Percentiles rank a stretch among this genome's conserved stretches.
Conservation (phyloP, 2,797 vertebrate species). For the Discoglossus pictus region DNA sequence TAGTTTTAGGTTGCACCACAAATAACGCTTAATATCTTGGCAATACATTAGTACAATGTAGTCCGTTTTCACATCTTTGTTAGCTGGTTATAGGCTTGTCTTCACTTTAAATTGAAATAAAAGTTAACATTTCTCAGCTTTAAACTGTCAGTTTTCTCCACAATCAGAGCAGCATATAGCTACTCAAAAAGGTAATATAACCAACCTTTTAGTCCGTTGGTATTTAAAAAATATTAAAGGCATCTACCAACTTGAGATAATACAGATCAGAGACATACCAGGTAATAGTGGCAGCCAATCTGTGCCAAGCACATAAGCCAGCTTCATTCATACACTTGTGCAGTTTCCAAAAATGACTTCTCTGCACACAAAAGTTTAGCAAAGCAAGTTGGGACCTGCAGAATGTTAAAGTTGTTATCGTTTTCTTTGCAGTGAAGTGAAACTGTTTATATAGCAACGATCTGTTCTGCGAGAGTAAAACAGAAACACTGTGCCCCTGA, state of each 20-base stretch:
- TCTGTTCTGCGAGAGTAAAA: too few species aligned
- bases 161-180: background rate
- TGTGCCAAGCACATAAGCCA: constrained; percentile 1
- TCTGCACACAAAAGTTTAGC: background rate
- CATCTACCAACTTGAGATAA: constrained; percentile 25
- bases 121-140: background rate
- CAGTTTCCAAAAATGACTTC: constrained; percentile 11
- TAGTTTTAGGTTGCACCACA: too few species aligned
- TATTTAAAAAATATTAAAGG: constrained; percentile 21
- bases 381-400: background rate
- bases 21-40: too few species aligned
- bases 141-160: background rate
- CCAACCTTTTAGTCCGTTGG: background rate
- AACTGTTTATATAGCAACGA: background rate
- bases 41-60: too few species aligned
- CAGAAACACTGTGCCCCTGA: too few species aligned
- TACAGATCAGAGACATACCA: constrained; percentile 29
- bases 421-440: background rate
- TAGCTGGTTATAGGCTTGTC: too few species aligned
- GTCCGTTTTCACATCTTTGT: too few species aligned
- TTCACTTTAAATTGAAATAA: too few species aligned
- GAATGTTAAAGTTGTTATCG: background rate
- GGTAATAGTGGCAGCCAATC: constrained; percentile 28
- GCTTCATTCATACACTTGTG: constrained; percentile 4
- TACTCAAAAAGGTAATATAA: background rate